A percentile compares a stretch with the other conserved stretches of the same genome.
Conservation (phyloP, 2,888 invertebrate species). For the Panorpa germanica region DNA sequence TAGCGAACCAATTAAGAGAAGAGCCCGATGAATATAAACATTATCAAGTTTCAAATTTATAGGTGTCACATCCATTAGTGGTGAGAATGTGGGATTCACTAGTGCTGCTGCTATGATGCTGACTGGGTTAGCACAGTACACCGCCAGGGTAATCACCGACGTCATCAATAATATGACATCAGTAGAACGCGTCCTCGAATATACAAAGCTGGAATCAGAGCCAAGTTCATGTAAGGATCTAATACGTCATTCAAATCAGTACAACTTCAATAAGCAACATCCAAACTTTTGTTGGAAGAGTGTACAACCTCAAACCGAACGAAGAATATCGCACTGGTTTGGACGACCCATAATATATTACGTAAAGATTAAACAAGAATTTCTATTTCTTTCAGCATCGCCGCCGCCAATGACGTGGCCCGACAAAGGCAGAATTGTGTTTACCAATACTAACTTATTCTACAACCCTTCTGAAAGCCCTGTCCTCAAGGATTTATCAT, state of each 20-base stretch:
- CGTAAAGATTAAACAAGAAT: no score
- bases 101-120: constrained; percentile 47
- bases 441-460: constrained; percentile 33
- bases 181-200: constrained; percentile 53
- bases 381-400: no score
- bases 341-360: no score
- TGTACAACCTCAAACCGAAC: constrained; percentile 14
- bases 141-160: constrained; percentile 47
- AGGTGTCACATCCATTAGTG: constrained; percentile 26
- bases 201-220: constrained; percentile 47
- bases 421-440: constrained; percentile 24
- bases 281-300: no score
- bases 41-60: no score
- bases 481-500: constrained; percentile 53
- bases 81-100: constrained; percentile 51
- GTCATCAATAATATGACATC: constrained; percentile 52
- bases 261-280: constrained; percentile 37
- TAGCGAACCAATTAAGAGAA: not conserved
- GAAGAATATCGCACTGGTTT: constrained; percentile 2
- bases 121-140: constrained; percentile 54
- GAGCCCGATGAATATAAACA: no score
- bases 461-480: constrained; percentile 38
- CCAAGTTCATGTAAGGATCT: constrained; percentile 28
- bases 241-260: constrained; percentile 52
- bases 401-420: constrained; percentile 14